phyloP scores from a whole-genome alignment of 2,888 invertebrate species.

The Agrilus cyanescens region DNA sequence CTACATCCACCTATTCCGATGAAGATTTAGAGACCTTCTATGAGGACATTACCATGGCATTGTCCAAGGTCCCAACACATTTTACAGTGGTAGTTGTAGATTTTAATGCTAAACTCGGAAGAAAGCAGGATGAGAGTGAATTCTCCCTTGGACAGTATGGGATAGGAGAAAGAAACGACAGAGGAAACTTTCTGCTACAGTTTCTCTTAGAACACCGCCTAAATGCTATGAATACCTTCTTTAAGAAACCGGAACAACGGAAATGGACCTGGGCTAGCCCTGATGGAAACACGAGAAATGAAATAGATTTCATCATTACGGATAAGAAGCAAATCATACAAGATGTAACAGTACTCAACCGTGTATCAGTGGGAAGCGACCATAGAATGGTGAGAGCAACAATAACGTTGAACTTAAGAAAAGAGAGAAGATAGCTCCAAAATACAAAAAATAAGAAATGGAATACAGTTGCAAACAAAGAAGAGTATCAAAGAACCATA shows the following conservation, averaged over 20 bases:
- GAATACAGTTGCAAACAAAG: too few species aligned
- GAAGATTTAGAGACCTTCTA: not conserved
- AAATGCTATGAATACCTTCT: not conserved
- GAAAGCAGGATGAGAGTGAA: not conserved
- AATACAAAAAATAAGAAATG: too few species aligned
- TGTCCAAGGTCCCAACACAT: not conserved
- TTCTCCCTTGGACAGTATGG: not conserved
- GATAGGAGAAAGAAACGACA: not conserved
- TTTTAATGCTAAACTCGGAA: constrained; percentile 1
- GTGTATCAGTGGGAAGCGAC: constrained; percentile 6
- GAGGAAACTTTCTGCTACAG: not conserved
- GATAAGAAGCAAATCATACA: constrained; percentile 5
- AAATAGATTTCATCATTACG: constrained; percentile 7
- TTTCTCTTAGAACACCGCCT: not conserved
- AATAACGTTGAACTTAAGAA: not conserved
- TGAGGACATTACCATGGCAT: not conserved
- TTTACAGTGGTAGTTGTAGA: constrained; percentile 2
- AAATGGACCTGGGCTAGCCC: constrained; percentile 10
- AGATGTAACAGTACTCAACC: constrained; percentile 7
- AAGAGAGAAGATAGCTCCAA: not conserved
- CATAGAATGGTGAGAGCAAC: constrained; percentile 4
- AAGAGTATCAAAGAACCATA: too few species aligned
- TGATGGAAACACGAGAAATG: constrained; percentile 5
- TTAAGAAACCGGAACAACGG: constrained; percentile 1
- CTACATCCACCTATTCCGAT: too few species aligned